Percentiles rank a stretch among this genome's conserved stretches.
Evolutionary conservation across 2,113 vertebrate species (phyloP).

Genomic region (Dromiciops gliroides): DNA sequence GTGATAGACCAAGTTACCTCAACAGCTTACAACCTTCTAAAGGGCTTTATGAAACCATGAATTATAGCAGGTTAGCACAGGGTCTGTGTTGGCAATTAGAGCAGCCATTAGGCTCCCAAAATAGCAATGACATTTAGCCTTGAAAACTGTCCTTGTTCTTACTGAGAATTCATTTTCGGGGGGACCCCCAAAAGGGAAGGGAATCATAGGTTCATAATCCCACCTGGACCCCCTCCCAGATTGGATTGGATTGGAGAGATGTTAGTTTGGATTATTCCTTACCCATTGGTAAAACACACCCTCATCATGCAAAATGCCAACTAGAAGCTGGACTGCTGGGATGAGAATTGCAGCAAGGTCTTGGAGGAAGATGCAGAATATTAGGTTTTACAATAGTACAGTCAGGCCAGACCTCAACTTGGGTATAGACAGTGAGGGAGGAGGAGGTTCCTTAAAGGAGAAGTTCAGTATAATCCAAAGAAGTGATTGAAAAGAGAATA

Average conservation of each 20-base stretch:
- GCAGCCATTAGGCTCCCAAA: not conserved
- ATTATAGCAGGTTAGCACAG: rapidly evolving
- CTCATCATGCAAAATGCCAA: not conserved
- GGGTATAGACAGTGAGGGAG: not conserved
- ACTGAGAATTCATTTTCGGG: not conserved
- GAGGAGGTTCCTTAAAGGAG: not conserved
- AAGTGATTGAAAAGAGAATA: not conserved
- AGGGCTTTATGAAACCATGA: not conserved
- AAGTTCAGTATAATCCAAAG: not conserved
- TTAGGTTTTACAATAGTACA: not conserved
- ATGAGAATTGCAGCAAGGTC: not conserved
- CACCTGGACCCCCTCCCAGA: not conserved
- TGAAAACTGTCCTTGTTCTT: conserved; percentile 6
- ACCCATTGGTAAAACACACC: not conserved
- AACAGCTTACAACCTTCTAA: not conserved
- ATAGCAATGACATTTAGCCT: not conserved
- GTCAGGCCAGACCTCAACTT: no score
- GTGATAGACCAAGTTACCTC: no score
- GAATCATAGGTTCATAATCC: not conserved
- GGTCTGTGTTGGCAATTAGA: not conserved
- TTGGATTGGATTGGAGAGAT: not conserved
- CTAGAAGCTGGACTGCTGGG: not conserved
- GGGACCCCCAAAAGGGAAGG: not conserved
- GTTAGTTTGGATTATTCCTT: not conserved
- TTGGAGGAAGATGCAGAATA: not conserved